Conservation (phyloP, 2,888 invertebrate species). For the Trichopria drosophilae region DNA sequence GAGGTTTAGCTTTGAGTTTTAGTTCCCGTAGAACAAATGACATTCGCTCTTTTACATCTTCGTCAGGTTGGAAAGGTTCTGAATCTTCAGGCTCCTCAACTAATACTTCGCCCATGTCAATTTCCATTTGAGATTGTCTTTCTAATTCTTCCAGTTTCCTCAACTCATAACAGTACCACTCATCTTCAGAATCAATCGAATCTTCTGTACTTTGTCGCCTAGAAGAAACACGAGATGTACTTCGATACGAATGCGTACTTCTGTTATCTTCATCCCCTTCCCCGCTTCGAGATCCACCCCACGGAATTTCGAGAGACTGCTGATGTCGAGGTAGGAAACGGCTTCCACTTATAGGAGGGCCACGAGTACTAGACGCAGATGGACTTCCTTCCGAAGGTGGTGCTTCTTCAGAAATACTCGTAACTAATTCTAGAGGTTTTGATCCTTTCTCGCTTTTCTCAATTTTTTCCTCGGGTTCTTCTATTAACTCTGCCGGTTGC, state of each 20-base stretch:
- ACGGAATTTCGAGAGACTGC: conserved; percentile 80
- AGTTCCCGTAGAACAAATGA: conserved; percentile 77
- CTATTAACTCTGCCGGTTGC: conserved; percentile 46
- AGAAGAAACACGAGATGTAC: conserved; percentile 82
- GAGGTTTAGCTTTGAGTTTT: conserved; percentile 66
- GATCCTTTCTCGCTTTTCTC: conserved; percentile 49
- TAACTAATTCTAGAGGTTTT: conserved; percentile 50
- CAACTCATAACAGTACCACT: conserved; percentile 89
- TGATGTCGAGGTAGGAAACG: conserved; percentile 72
- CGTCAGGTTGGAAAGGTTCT: conserved; percentile 66
- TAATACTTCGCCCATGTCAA: conserved; percentile 65
- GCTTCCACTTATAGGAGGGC: conserved; percentile 53
- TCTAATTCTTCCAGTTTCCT: conserved; percentile 86
- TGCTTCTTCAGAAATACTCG: conserved; percentile 61
- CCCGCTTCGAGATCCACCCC: conserved; percentile 60
- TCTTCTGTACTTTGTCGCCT: conserved; percentile 89
- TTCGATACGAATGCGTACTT: conserved; percentile 86
- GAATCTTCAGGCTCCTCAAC: conserved; percentile 65
- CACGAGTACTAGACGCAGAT: conserved; percentile 66
- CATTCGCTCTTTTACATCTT: conserved; percentile 78
- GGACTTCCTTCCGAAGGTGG: conserved; percentile 68
- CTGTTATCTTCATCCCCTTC: conserved; percentile 80
- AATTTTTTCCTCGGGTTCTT: conserved; percentile 45
- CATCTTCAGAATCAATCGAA: conserved; percentile 90
- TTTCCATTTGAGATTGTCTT: conserved; percentile 70